Evolutionary conservation across 2,797 vertebrate genomes (phyloP).

Genomic region (Hephaestus fuliginosus): DNA sequence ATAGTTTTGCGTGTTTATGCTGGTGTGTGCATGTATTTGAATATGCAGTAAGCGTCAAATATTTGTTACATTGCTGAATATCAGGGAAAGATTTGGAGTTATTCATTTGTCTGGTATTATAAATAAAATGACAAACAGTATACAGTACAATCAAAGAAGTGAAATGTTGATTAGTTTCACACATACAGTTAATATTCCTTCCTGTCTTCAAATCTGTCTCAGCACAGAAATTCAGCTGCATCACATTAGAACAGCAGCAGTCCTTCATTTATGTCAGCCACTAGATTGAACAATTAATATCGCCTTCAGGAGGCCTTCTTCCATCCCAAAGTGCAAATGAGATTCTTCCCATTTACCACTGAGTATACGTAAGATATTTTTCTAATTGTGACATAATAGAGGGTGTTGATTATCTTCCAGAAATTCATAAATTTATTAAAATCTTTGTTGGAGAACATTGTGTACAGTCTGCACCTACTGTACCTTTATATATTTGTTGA

Average conservation of each 20-base stretch:
- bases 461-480: not conserved
- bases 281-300: not conserved
- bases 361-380: not conserved
- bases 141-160: not conserved
- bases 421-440: not conserved
- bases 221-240: slow-evolving; percentile 2
- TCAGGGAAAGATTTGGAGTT: slow-evolving; percentile 6
- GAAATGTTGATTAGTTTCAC: slow-evolving; percentile 10
- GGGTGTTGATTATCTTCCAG: not conserved
- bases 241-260: slow-evolving; percentile 20
- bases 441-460: not conserved
- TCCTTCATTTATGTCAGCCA: slow-evolving; percentile 13
- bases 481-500: not conserved
- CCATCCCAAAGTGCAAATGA: slow-evolving; percentile 12
- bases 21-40: slow-evolving; percentile 12
- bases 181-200: not conserved
- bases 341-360: slow-evolving; percentile 2
- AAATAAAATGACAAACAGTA: not conserved
- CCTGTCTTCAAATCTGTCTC: not conserved
- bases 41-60: not conserved
- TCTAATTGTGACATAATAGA: slow-evolving; percentile 1
- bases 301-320: not conserved
- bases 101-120: not conserved
- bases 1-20: not conserved
- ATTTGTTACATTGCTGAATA: not conserved